phyloP scores from a whole-genome alignment of 2,113 vertebrate genomes.

The Amphilophus citrinellus region DNA sequence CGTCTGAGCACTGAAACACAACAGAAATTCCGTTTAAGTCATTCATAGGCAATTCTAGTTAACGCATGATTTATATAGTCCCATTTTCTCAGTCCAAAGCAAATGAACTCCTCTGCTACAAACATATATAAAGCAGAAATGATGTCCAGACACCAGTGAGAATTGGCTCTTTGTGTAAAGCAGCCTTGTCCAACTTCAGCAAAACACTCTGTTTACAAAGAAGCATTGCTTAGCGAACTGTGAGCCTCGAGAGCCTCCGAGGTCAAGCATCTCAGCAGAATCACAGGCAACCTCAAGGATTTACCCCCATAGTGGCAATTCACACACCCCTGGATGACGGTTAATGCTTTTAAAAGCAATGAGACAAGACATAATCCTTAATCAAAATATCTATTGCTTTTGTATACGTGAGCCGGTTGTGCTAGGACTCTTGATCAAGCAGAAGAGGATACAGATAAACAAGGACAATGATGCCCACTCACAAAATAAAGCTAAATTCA shows the following conservation, averaged over 20 bases:
- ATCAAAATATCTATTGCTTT: not conserved
- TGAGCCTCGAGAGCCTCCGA: constrained; percentile 62
- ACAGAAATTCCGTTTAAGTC: constrained; percentile 19
- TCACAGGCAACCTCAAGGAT: constrained; percentile 24
- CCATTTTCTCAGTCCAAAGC: constrained; percentile 11
- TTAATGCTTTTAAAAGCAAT: constrained; percentile 21
- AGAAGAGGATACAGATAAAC: constrained; percentile 48
- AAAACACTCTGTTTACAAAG: constrained; percentile 75
- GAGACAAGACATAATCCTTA: not conserved
- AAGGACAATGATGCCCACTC: not conserved
- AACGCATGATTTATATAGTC: not conserved
- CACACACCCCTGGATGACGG: constrained; percentile 30
- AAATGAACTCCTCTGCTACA: constrained; percentile 21
- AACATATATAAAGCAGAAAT: constrained; percentile 31
- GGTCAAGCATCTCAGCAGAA: constrained; percentile 62
- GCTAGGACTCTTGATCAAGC: constrained; percentile 63
- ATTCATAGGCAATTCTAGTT: not conserved
- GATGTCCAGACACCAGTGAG: constrained; percentile 34
- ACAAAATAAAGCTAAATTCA: not conserved
- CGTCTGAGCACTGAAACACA: constrained; percentile 13
- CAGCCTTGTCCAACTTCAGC: constrained; percentile 43
- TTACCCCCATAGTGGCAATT: constrained; percentile 18
- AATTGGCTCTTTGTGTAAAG: constrained; percentile 64
- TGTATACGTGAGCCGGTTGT: constrained; percentile 50
- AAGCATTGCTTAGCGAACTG: constrained; percentile 64